A percentile compares a stretch with the other conserved stretches of the same genome.
These are phyloP conservation scores for Hecatera dysodea DNA, from an alignment of 2,888 invertebrate species.

Conservation along the genomic window DNA sequence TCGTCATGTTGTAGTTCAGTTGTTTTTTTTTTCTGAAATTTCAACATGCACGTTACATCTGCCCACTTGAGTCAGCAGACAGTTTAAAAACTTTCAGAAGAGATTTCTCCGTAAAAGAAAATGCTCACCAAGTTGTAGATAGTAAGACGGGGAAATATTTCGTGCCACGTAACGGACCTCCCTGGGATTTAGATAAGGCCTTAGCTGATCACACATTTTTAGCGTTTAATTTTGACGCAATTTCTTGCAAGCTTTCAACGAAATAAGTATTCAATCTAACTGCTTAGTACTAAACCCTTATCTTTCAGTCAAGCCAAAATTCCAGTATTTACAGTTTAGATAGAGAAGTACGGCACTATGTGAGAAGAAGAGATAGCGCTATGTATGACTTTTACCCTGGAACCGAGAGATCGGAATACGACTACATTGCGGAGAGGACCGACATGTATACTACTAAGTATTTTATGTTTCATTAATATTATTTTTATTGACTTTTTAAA, in stretches of 20 bases:
- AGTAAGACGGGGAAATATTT: not conserved
- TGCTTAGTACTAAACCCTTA: too few species aligned
- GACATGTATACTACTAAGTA: slow-evolving; percentile 77
- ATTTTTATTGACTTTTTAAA: too few species aligned
- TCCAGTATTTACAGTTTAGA: slow-evolving; percentile 68
- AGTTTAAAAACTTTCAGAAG: not conserved
- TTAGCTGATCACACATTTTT: not conserved
- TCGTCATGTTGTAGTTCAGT: too few species aligned
- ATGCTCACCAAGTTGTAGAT: not conserved
- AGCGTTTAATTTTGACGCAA: not conserved
- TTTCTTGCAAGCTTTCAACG: not conserved
- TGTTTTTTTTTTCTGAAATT: too few species aligned
- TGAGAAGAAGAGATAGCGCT: slow-evolving; percentile 64
- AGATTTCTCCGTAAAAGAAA: not conserved
- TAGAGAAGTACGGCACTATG: slow-evolving; percentile 65
- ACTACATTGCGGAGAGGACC: slow-evolving; percentile 76
- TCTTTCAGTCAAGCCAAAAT: slow-evolving; percentile 61
- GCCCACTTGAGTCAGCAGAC: not conserved
- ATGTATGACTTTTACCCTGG: slow-evolving; percentile 78
- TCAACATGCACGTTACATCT: not conserved
- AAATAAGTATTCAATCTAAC: not conserved
- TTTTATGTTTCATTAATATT: slow-evolving; percentile 17
- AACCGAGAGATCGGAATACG: slow-evolving; percentile 73
- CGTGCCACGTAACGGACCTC: not conserved
- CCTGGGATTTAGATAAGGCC: not conserved